A percentile compares a stretch with the other conserved stretches of the same genome.
These are phyloP conservation scores for Otus sunia DNA, from an alignment of 2,113 vertebrate genomes.

Conservation along the genomic window DNA sequence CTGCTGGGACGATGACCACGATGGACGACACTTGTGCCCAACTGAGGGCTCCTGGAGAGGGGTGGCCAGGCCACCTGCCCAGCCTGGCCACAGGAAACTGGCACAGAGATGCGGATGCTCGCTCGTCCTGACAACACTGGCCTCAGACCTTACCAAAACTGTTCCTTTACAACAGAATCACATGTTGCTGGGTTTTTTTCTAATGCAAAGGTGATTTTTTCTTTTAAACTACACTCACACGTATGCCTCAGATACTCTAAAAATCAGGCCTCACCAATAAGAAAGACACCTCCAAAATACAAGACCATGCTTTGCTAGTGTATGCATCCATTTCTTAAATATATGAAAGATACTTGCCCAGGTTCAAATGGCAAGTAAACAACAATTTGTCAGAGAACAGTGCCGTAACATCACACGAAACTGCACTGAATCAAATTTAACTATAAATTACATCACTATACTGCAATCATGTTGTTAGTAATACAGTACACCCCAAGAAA, in stretches of 20 bases:
- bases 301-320: not conserved
- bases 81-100: rapidly evolving
- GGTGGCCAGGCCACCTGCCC: not conserved
- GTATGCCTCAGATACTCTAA: not conserved
- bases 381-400: not conserved
- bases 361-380: not conserved
- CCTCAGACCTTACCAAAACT: not conserved
- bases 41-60: not conserved
- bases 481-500: not conserved
- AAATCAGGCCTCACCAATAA: not conserved
- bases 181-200: not conserved
- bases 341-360: not conserved
- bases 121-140: not conserved
- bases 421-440: not conserved
- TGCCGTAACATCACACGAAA: not conserved
- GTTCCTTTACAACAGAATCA: not conserved
- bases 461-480: not conserved
- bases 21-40: not conserved
- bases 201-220: not conserved
- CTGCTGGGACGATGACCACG: rapidly evolving
- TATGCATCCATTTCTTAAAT: not conserved
- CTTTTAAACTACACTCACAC: not conserved
- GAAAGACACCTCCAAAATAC: not conserved
- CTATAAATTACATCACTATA: not conserved
- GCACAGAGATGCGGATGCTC: rapidly evolving